These are phyloP conservation scores for Tetanocera ferruginea DNA, from an alignment of 2,888 invertebrate species.

Conservation along the genomic window DNA sequence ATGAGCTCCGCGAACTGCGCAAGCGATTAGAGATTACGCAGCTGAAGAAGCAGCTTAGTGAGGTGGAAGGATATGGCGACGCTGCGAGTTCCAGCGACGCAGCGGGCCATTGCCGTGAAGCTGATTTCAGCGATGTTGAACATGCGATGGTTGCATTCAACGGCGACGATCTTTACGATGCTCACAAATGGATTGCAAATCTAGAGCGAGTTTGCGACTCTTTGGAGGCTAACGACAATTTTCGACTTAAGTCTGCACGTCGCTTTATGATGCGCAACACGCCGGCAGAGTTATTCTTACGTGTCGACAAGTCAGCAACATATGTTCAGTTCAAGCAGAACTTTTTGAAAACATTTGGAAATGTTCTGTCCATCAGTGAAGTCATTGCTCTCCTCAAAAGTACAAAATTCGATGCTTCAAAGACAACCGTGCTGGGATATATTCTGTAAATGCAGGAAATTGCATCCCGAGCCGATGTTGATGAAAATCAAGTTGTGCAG, in stretches of 20 bases:
- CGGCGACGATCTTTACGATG: neutral
- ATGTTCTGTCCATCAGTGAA: neutral
- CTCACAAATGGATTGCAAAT: neutral
- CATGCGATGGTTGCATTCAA: neutral
- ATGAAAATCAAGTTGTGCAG: neutral
- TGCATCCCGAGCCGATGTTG: neutral
- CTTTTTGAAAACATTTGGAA: conserved; percentile 8
- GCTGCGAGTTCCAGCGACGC: neutral
- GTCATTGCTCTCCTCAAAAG: neutral
- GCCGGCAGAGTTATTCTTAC: conserved; percentile 8
- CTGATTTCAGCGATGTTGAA: conserved; percentile 3
- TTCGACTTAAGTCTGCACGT: neutral
- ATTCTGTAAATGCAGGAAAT: conserved; percentile 15
- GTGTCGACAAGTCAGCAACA: neutral
- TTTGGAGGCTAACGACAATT: neutral
- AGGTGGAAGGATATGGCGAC: neutral
- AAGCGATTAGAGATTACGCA: neutral
- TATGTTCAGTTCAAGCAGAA: neutral
- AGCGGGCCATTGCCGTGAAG: neutral
- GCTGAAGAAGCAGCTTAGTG: neutral
- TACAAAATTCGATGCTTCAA: neutral
- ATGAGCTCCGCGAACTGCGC: neutral
- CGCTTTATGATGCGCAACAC: neutral
- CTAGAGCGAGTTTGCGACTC: conserved; percentile 6
- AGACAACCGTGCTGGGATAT: conserved; percentile 5